phyloP scores from a whole-genome alignment of 2,113 vertebrate species.

The Anser brachyrhynchus region DNA sequence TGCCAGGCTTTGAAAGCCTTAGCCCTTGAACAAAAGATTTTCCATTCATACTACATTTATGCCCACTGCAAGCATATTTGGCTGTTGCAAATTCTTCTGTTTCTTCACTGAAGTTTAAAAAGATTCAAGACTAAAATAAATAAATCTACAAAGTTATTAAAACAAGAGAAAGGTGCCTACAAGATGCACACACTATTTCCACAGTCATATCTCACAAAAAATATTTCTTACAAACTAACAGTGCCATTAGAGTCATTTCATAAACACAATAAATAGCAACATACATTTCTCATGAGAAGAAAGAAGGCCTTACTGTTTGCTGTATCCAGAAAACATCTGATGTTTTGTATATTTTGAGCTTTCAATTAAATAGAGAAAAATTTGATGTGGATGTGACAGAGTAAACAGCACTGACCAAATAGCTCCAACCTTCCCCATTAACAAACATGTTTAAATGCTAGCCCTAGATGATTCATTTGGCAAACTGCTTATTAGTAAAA shows the following conservation, averaged over 20 bases:
- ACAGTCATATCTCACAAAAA: not conserved
- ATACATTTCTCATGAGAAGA: not conserved
- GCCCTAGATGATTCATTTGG: not conserved
- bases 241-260: not conserved
- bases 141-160: not conserved
- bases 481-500: conserved; percentile 12
- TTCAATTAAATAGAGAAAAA: not conserved
- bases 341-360: not conserved
- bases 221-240: not conserved
- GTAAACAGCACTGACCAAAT: not conserved
- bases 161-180: not conserved
- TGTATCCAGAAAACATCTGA: not conserved
- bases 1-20: not conserved
- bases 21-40: not conserved
- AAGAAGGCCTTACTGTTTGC: not conserved
- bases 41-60: not conserved
- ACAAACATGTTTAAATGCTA: not conserved
- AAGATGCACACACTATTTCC: not conserved
- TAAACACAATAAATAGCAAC: not conserved
- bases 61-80: not conserved
- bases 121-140: not conserved
- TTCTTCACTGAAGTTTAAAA: not conserved
- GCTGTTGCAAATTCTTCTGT: not conserved
- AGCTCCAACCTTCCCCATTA: not conserved
- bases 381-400: not conserved